Evolutionary conservation across 2,888 invertebrate genomes (phyloP).

Genomic region (Mythimna pallens): DNA sequence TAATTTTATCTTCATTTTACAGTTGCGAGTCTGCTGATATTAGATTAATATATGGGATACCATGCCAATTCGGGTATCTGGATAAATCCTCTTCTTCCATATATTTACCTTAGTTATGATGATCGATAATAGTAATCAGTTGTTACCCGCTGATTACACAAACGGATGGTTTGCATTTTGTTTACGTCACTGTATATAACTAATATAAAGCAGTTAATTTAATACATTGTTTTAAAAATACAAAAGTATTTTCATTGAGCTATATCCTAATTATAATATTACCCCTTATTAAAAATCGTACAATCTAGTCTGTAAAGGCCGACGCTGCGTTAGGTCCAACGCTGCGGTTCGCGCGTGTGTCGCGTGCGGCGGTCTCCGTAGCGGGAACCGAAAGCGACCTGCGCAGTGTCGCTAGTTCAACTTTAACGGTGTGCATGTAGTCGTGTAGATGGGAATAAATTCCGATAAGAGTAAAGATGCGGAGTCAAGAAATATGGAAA

Average conservation of each 20-base stretch:
- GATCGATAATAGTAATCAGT: slow-evolving; percentile 69
- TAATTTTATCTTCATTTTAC: slow-evolving; percentile 68
- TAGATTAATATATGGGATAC: slow-evolving; percentile 67
- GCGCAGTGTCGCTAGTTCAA: too few species aligned
- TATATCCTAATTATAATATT: neutral
- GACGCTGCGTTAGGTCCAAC: too few species aligned
- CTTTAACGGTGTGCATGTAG: too few species aligned
- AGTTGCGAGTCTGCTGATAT: slow-evolving; percentile 65
- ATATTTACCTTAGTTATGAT: slow-evolving; percentile 56
- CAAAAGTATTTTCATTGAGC: slow-evolving; percentile 35
- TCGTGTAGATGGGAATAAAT: too few species aligned
- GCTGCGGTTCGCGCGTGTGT: too few species aligned
- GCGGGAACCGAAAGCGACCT: too few species aligned
- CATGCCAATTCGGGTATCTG: slow-evolving; percentile 66
- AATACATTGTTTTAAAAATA: slow-evolving; percentile 89
- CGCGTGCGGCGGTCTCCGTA: too few species aligned
- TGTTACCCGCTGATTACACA: slow-evolving; percentile 62
- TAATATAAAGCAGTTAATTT: slow-evolving; percentile 90
- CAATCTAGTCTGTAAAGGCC: too few species aligned
- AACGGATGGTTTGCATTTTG: slow-evolving; percentile 87
- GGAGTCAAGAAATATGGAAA: too few species aligned
- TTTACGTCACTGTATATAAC: slow-evolving; percentile 88
- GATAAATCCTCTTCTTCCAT: slow-evolving; percentile 51
- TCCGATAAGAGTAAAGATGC: too few species aligned
- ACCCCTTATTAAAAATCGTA: too few species aligned